These are phyloP conservation scores for Naja naja DNA, from an alignment of 2,113 vertebrate species.

Conservation along the genomic window DNA sequence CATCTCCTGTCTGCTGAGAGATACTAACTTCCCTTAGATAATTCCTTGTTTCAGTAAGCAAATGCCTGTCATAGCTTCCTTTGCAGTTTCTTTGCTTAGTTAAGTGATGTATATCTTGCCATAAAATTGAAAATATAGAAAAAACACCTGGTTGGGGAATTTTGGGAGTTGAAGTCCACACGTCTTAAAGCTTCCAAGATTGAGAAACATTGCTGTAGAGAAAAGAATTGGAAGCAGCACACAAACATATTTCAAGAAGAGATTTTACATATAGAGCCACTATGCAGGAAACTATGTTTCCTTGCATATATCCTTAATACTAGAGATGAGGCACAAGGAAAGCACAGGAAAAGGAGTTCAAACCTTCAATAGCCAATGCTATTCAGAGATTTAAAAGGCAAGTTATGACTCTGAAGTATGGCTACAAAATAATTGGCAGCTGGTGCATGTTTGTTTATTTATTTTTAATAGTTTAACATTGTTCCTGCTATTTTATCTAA, in stretches of 20 bases:
- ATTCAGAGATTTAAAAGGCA: neutral
- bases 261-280: neutral
- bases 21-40: neutral
- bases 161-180: neutral
- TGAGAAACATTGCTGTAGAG: neutral
- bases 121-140: neutral
- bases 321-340: neutral
- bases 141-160: neutral
- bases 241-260: neutral
- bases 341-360: neutral
- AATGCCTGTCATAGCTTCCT: neutral
- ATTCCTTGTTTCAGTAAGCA: neutral
- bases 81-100: neutral
- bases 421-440: neutral
- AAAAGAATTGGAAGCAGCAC: neutral
- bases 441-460: neutral
- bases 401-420: neutral
- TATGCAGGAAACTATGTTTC: neutral
- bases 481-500: neutral
- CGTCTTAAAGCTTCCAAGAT: neutral
- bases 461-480: neutral
- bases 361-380: neutral
- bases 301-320: neutral
- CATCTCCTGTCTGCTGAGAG: neutral
- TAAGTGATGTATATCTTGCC: neutral